phyloP scores from a whole-genome alignment of 2,797 vertebrate genomes.

The Takifugu rubripes region DNA sequence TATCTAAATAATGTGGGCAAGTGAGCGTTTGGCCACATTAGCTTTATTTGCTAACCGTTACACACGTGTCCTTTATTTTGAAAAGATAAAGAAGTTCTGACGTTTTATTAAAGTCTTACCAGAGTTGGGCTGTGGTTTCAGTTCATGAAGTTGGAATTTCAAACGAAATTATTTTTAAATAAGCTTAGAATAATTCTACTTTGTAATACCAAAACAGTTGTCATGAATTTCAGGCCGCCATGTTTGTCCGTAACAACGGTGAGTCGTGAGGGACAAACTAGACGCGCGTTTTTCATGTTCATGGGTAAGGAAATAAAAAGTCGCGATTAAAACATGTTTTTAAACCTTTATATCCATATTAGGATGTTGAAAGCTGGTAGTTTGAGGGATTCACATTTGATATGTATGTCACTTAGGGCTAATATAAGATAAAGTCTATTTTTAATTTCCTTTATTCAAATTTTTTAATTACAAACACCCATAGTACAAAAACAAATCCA shows the following conservation, averaged over 20 bases:
- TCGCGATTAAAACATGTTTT: too few species aligned
- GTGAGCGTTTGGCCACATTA: constrained; percentile 25
- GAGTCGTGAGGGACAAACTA: constrained; percentile 43
- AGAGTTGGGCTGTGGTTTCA: neutral
- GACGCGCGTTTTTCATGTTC: neutral
- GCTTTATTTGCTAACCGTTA: constrained; percentile 18
- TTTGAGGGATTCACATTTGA: too few species aligned
- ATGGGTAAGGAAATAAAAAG: neutral
- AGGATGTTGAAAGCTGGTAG: too few species aligned
- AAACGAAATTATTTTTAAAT: fast-evolving
- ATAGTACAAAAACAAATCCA: constrained; percentile 59
- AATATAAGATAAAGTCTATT: constrained; percentile 8
- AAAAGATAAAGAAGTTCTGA: neutral
- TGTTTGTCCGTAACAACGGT: constrained; percentile 44
- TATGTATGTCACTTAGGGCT: too few species aligned
- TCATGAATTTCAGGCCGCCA: constrained; percentile 49
- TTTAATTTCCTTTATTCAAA: constrained; percentile 74
- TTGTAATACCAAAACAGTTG: constrained; percentile 40
- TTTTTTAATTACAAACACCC: constrained; percentile 70
- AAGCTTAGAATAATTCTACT: neutral
- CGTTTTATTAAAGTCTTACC: constrained; percentile 19
- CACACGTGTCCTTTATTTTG: constrained; percentile 55
- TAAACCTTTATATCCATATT: too few species aligned
- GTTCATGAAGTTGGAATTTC: neutral
- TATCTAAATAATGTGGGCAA: too few species aligned